A percentile compares a stretch with the other conserved stretches of the same genome.
phyloP scores from a whole-genome alignment of 2,888 invertebrate species.

The Danaus chrysippus region DNA sequence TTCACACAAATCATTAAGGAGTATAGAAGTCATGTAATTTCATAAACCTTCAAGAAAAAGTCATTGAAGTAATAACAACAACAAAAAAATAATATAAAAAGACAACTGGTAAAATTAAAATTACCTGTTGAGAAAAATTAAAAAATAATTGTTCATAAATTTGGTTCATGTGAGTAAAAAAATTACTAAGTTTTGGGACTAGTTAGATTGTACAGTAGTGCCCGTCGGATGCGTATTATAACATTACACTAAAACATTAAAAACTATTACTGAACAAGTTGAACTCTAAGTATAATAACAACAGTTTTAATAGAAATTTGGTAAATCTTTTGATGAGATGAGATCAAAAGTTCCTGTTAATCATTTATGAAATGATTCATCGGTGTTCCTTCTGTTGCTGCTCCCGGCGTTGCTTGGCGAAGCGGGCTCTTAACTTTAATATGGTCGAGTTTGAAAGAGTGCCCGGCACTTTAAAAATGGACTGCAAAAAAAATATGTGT shows the following conservation, averaged over 20 bases:
- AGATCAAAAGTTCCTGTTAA: constrained; percentile 52
- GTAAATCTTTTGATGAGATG: constrained; percentile 44
- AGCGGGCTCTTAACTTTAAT: constrained; percentile 79
- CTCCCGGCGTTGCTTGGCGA: constrained; percentile 75
- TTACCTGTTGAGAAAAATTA: neutral
- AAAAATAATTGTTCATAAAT: constrained; percentile 4
- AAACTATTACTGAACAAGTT: constrained; percentile 1
- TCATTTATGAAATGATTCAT: constrained; percentile 41
- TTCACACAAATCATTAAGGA: too few relatives aligned
- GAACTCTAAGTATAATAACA: constrained; percentile 9
- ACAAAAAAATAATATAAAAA: neutral
- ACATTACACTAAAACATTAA: neutral
- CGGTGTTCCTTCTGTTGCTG: constrained; percentile 69
- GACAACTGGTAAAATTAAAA: neutral
- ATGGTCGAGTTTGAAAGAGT: constrained; percentile 84
- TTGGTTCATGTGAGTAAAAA: neutral
- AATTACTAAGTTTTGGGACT: neutral
- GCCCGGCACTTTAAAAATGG: constrained; percentile 90
- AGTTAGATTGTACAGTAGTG: constrained; percentile 6
- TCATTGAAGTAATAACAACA: neutral
- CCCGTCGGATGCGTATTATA: neutral
- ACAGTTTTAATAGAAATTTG: constrained; percentile 35
- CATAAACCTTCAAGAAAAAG: constrained; percentile 1
- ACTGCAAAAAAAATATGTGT: constrained; percentile 73
- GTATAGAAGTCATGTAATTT: neutral